phyloP scores from a whole-genome alignment of 2,888 invertebrate genomes.

The Pristionchus exspectatus region DNA sequence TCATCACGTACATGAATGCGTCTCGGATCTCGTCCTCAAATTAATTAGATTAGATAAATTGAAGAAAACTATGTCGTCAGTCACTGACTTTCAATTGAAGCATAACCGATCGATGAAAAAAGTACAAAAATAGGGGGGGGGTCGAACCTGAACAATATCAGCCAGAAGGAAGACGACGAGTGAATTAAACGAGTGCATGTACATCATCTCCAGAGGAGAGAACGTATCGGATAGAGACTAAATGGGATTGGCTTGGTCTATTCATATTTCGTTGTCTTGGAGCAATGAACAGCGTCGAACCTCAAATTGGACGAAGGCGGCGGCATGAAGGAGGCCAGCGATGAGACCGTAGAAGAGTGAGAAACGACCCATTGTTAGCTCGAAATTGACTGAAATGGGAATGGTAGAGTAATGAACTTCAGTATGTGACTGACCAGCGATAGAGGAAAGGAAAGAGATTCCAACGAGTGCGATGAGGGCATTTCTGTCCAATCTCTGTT shows the following conservation, averaged over 20 bases:
- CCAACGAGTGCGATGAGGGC: slow-evolving; percentile 32
- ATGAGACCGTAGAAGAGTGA: slow-evolving; percentile 71
- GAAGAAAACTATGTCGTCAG: too few relatives aligned
- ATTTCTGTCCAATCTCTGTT: slow-evolving; percentile 43
- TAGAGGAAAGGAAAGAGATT: slow-evolving; percentile 9
- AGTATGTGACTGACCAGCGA: slow-evolving; percentile 31
- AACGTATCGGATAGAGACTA: slow-evolving; percentile 63
- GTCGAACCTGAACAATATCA: slow-evolving; percentile 72
- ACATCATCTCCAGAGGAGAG: slow-evolving; percentile 72
- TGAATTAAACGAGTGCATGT: slow-evolving; percentile 77
- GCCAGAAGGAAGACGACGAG: slow-evolving; percentile 75
- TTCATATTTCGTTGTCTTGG: too few relatives aligned
- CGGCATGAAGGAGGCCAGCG: slow-evolving; percentile 67
- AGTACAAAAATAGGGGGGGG: too few relatives aligned
- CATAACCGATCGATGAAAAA: too few relatives aligned
- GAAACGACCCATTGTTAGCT: slow-evolving; percentile 72
- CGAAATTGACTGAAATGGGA: slow-evolving; percentile 72
- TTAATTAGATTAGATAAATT: too few relatives aligned
- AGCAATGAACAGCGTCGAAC: neutral
- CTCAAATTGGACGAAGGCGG: slow-evolving; percentile 59
- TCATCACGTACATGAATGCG: slow-evolving; percentile 77
- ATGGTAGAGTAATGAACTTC: too few relatives aligned
- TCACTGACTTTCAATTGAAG: too few relatives aligned
- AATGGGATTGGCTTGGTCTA: too few relatives aligned
- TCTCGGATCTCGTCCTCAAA: slow-evolving; percentile 77